These are phyloP conservation scores for Drosophila navojoa DNA, from an alignment of 1,140 invertebrate genomes.

Conservation along the genomic window DNA sequence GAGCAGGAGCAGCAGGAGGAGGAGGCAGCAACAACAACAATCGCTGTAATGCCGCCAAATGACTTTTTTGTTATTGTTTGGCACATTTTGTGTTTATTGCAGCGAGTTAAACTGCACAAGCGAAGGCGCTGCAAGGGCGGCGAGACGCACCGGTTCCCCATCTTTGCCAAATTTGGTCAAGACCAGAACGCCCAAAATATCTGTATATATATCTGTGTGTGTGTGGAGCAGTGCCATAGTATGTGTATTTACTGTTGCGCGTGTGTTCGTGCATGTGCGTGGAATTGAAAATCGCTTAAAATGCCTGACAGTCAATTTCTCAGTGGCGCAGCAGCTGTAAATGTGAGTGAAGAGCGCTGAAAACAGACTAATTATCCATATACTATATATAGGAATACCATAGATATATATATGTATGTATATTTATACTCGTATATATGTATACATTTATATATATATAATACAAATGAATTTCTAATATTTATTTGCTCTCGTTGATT, in stretches of 20 bases:
- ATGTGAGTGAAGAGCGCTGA: slow-evolving; percentile 2
- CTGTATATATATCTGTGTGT: slow-evolving; percentile 2
- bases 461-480: slow-evolving; percentile 57
- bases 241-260: background rate
- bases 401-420: slow-evolving; percentile 13
- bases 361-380: slow-evolving; percentile 45
- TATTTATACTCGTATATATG: background rate
- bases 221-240: slow-evolving; percentile 33
- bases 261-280: slow-evolving; percentile 9
- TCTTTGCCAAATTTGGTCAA: slow-evolving; percentile 70
- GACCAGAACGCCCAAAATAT: slow-evolving; percentile 12
- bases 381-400: slow-evolving; percentile 33
- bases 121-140: slow-evolving; percentile 3
- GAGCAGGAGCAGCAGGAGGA: slow-evolving; percentile 22
- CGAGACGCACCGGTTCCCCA: background rate
- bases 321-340: slow-evolving; percentile 63
- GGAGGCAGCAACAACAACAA: slow-evolving; percentile 9
- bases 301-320: slow-evolving; percentile 62
- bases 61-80: slow-evolving; percentile 68
- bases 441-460: background rate
- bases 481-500: slow-evolving; percentile 44
- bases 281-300: slow-evolving; percentile 66
- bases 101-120: slow-evolving; percentile 57
- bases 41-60: slow-evolving; percentile 53
- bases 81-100: slow-evolving; percentile 63